Evolutionary conservation across 1,140 invertebrate genomes (phyloP), one percentile per base, ranked within the genome.

Genomic region (Pentalonia nigronervosa): DNA sequence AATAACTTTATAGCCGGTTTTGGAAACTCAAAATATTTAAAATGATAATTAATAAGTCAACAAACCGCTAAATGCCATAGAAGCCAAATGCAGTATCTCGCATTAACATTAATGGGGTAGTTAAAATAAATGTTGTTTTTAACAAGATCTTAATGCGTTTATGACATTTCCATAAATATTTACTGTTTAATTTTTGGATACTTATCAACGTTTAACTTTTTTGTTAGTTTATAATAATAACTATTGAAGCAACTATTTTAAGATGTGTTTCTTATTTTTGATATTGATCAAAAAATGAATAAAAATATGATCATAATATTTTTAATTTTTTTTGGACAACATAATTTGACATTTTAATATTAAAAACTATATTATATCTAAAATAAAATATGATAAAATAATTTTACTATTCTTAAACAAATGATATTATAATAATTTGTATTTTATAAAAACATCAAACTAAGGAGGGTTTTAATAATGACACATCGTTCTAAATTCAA

Each of bases 161-260:
- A 76, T 76, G 60, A n/a, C n/a, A 76, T 76, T 76, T 76, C 14
- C 60, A 76, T 76, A n/a, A 76, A 76, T 76, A 76, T 76, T n/a
- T 76, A 76, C 30, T 76, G 17, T 34, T 11, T 17, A 76, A 34
- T 76, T 76, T 67, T 76, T 76, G 60, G 6, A 76, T 14, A 76
- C 30, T 76, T 17, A 17, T n/a, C 14, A 76, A 76, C n/a, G 11
- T 30, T 17, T n/a, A 34, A n/a, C 4, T n/a, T 76, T 76, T 76
- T 14, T 76, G 4, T 76, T 1, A 14, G 14, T n/a, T 67, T 7
- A n/a, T 76, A 76, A 14, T 76, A n/a, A n/a, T 76, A n/a, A n/a
- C 17, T n/a, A 76, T 34, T 67, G 1, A n/a, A 67, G 14, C 30
- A 34, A 76, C 14, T 17, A 76, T n/a, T 76, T 67, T 14, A 17